Base-by-base conservation (phyloP, 2,113 vertebrate species). In the Parotia lawesii region DNA sequence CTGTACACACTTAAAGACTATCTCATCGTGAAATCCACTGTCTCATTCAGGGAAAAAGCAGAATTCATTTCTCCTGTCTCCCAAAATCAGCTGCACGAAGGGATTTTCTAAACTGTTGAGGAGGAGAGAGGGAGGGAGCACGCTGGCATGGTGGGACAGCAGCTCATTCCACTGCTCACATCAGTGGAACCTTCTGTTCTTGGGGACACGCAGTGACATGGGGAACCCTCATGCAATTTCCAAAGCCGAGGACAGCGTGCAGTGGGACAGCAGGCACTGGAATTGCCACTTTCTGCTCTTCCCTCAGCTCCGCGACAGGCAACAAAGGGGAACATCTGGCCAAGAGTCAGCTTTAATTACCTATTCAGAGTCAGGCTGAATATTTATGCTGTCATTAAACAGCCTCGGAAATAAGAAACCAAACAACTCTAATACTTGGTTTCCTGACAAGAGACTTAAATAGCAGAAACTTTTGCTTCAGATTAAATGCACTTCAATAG, bases 251-350 rank as follows among this genome's bases (percentile, higher is more conserved):
- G 60, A 25, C 44, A 37, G 33, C 0, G 0, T 5, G 62, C 31
- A 3, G 4, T 53, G 91, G 64, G 81, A 86, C 84, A 56, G 15
- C 1, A 1, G 10, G 61, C n/a, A 2, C 6, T 21, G 50, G 61
- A n/a, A 75, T 23, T 64, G 37, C 37, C 0, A 9, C 67, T 87
- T 65, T 72, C 81, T 62, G 38, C 29, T 61, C 85, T 71, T 70
- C 80, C 56, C 86, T 50, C 56, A 3, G 15, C 81, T 48, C 93
- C 86, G 27, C 0, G 2, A 64, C 86, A 74, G 33, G 54, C 80
- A 94, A 88, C 93, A 95, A 94, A 96, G 69, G 81, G 56, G 60
- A 96, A 93, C 94, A 97, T 95, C 90, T 96, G 96, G 96, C 88
- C 94, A 72, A 84, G 64, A 75, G 78, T 62, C 29, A 0, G 81